Evolutionary conservation across 2,888 invertebrate genomes (phyloP).

Genomic region (Noctuana brunneofusca): DNA sequence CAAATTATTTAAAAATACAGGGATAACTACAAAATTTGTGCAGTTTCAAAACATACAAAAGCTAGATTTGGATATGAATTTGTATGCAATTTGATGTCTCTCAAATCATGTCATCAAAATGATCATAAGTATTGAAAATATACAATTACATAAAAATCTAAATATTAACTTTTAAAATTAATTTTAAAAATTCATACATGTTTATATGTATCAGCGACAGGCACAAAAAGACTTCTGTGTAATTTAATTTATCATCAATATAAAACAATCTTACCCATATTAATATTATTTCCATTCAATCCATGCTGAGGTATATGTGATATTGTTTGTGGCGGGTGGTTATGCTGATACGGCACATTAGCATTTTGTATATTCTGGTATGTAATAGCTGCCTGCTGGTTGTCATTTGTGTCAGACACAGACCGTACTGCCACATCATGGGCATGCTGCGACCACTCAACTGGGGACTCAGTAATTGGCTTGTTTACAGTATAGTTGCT

Average conservation of each 20-base stretch:
- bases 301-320: slow-evolving; percentile 62
- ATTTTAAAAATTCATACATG: too few species aligned
- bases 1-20: too few species aligned
- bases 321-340: slow-evolving; percentile 65
- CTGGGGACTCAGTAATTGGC: slow-evolving; percentile 70
- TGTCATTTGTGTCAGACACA: slow-evolving; percentile 72
- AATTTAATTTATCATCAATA: background rate
- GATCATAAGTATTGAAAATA: too few species aligned
- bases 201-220: too few species aligned
- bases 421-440: slow-evolving; percentile 66
- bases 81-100: too few species aligned
- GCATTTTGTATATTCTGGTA: slow-evolving; percentile 78
- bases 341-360: slow-evolving; percentile 74
- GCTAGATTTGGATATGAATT: too few species aligned
- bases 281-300: slow-evolving; percentile 74
- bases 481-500: slow-evolving; percentile 72
- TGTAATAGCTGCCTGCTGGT: slow-evolving; percentile 72
- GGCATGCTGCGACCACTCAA: slow-evolving; percentile 74
- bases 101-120: too few species aligned
- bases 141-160: too few species aligned
- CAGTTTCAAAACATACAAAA: too few species aligned
- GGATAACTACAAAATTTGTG: too few species aligned
- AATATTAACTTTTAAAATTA: too few species aligned
- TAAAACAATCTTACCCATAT: slow-evolving; percentile 57
- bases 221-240: too few species aligned